Base-by-base conservation (phyloP, 2,888 invertebrate genomes). In the Nesidiocoris tenuis region DNA sequence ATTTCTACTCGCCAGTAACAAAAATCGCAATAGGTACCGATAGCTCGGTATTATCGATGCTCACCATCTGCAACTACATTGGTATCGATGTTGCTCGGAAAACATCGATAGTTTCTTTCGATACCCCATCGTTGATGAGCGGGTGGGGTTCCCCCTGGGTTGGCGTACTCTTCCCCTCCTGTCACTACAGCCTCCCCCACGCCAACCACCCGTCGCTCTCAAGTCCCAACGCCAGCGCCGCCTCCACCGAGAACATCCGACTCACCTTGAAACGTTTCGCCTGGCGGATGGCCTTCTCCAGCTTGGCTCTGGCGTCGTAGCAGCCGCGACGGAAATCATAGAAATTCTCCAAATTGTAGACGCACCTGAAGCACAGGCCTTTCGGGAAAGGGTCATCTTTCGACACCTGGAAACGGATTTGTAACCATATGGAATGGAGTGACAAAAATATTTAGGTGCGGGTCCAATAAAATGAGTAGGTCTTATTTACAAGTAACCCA, bases 351-450 rank as follows among this genome's bases (percentile, higher is more conserved):
- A 87, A 84, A 81, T 85, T 85, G 1, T 84, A 84, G 39, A 84
- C 81, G 75, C 87, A 87, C 75, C 85, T 83, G 61, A 84, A 85
- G 79, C 87, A 87, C 72, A 87, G 84, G 54, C 85, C 85, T 75
- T 84, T 85, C 1, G 87, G 86, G n/a, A 87, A 81, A 25, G 82
- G 82, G 71, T 87, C 86, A 59, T 84, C 83, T 78, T 85, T 84
- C 17, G 82, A 82, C 61, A 85, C 83, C 85, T 85, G 82, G 39
- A 71, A 78, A 56, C n/a, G n/a, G n/a, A n/a, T n/a, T n/a, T n/a
- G n/a, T n/a, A n/a, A n/a, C n/a, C n/a, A n/a, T n/a, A n/a, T n/a
- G n/a, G n/a, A n/a, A n/a, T n/a, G n/a, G n/a, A n/a, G n/a, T n/a
- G n/a, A n/a, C n/a, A n/a, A n/a, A n/a, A n/a, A n/a, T n/a, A n/a